A percentile compares a stretch with the other conserved stretches of the same genome.
These are phyloP conservation scores for Saccopteryx leptura DNA, from an alignment of 2,113 vertebrate species.

Conservation along the genomic window DNA sequence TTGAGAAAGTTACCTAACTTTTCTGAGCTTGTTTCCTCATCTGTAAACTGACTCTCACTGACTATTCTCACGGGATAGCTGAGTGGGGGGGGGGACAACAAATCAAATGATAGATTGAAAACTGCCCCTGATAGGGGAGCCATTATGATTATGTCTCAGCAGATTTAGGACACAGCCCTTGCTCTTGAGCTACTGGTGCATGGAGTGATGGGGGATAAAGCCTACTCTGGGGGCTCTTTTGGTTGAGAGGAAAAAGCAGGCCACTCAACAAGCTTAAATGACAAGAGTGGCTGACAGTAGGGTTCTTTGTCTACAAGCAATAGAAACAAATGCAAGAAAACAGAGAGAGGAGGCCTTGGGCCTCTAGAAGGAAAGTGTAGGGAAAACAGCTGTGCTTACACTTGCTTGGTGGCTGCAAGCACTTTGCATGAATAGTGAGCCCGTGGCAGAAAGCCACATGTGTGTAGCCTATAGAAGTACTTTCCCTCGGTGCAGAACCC, in stretches of 20 bases:
- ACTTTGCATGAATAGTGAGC: too few species aligned
- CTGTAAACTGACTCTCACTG: not conserved
- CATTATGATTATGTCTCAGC: not conserved
- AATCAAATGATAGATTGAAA: not conserved
- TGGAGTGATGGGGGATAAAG: not conserved
- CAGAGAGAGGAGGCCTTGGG: accelerated
- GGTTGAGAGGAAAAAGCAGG: not conserved
- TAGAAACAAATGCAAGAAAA: not conserved
- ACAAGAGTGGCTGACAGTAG: not conserved
- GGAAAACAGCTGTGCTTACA: too few species aligned
- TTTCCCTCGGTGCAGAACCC: too few species aligned
- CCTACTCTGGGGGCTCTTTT: not conserved
- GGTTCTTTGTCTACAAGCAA: not conserved
- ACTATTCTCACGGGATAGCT: not conserved
- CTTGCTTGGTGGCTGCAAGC: too few species aligned
- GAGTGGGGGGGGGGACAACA: not conserved
- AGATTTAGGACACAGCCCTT: not conserved
- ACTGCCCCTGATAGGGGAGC: not conserved
- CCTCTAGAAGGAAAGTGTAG: not conserved
- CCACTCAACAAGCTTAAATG: not conserved
- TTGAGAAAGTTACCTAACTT: not conserved
- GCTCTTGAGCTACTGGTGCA: not conserved
- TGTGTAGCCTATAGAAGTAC: too few species aligned
- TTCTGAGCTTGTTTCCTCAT: not conserved
- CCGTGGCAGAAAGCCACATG: too few species aligned